Conservation (phyloP, 2,113 vertebrate genomes). For the Solea senegalensis region DNA sequence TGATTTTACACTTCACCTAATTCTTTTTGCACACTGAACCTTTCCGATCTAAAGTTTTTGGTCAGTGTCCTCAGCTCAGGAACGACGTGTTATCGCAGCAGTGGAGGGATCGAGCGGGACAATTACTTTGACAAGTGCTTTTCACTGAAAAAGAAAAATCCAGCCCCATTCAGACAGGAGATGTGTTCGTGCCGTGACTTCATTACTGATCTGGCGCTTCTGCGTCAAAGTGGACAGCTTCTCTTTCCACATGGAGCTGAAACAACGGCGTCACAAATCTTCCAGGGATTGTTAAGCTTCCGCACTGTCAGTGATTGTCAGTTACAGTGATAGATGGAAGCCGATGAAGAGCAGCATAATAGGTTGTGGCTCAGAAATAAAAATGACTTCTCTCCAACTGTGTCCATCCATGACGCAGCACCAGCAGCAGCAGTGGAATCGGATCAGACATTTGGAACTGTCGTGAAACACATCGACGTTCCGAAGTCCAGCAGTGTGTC, state of each 20-base stretch:
- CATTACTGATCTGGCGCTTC: constrained; percentile 43
- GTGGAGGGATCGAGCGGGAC: constrained; percentile 46
- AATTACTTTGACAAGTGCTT: constrained; percentile 57
- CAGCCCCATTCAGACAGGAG: constrained; percentile 13
- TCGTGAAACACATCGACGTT: constrained; percentile 4
- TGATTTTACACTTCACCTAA: no score
- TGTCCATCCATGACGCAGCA: background rate
- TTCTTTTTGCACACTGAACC: no score
- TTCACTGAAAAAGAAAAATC: constrained; percentile 54
- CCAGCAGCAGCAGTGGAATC: constrained; percentile 8
- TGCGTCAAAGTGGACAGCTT: constrained; percentile 6
- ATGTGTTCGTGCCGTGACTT: constrained; percentile 49
- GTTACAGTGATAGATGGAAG: constrained; percentile 50
- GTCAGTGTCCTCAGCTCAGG: constrained; percentile 6
- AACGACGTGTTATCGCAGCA: constrained; percentile 27
- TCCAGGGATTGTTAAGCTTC: constrained; percentile 30
- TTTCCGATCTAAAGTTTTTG: no score
- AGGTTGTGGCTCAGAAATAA: background rate
- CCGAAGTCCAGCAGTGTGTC: constrained; percentile 23
- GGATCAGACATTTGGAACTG: constrained; percentile 11
- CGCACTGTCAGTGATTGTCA: constrained; percentile 54
- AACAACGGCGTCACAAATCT: constrained; percentile 37
- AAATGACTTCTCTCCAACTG: constrained; percentile 2
- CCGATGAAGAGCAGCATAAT: constrained; percentile 12
- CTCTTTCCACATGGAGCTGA: constrained; percentile 7